Evolutionary conservation across 1,140 invertebrate species (phyloP), one percentile per base, ranked within the genome.

Genomic region (Parasteatoda tepidariorum): DNA sequence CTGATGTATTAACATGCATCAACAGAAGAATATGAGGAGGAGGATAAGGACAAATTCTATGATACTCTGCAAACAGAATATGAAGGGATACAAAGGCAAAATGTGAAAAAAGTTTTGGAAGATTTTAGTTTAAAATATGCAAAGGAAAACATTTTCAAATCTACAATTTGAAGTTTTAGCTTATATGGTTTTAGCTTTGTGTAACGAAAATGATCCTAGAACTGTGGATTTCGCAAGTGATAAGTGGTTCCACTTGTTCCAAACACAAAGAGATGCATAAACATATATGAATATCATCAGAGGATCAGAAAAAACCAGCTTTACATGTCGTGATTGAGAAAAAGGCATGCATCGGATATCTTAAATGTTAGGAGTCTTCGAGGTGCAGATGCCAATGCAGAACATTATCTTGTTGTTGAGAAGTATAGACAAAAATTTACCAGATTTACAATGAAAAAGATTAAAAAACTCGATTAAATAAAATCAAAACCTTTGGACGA

Each of bases 191-290:
- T 61, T n/a, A n/a, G n/a, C n/a, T n/a, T n/a, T n/a, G 22, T 61
- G 57, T 61, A 61, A 61, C 24, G 57, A 61, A 61, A 61, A 61
- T 61, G 57, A 22, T 61, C 57, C 24, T 61, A 61, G 24, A 61
- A 22, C 57, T 24, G 57, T 61, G 24, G 57, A 61, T 61, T 61
- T 61, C 24, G 57, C 57, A 61, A 18, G 57, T 61, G 24, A 61
- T 61, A 61, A 61, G n/a, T n/a, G n/a, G n/a, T n/a, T 61, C 6
- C 9, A 61, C 57, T 24, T 61, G 57, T 61, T 61, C 24, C 24
- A 22, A 61, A 24, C 57, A 61, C 7, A 61, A 61, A 61, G 9
- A 61, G 11, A 61, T 61, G 24, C 57, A 61, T 24, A 61, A 61
- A 61, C 57, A 61, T 61, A 61, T 22, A 61, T 61, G 57, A 22